phyloP scores from a whole-genome alignment of 2,797 vertebrate species.

The Sorex maritimensis region DNA sequence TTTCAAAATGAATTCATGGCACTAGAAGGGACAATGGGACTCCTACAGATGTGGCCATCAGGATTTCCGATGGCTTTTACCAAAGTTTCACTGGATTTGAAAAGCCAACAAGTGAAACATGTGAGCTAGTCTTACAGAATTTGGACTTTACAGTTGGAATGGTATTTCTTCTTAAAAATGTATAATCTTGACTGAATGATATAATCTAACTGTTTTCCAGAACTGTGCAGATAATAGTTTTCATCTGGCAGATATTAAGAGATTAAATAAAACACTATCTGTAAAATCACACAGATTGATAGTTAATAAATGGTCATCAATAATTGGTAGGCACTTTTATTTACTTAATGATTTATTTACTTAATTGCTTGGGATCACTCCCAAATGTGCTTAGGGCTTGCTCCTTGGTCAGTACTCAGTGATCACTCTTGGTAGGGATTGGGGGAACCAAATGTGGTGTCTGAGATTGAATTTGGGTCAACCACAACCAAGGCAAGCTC shows the following conservation, averaged over 20 bases:
- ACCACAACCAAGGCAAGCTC: no score
- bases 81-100: background rate
- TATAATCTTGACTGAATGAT: background rate
- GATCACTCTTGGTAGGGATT: no score
- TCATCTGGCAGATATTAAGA: background rate
- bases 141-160: background rate
- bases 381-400: no score
- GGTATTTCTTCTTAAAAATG: background rate
- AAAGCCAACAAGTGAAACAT: background rate
- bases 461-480: no score
- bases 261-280: background rate
- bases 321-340: background rate
- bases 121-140: background rate
- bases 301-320: background rate
- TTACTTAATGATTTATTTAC: no score
- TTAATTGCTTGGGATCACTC: no score
- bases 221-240: background rate
- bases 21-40: rapidly evolving
- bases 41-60: rapidly evolving
- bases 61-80: no score
- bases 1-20: background rate
- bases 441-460: no score
- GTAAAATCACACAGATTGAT: conserved; percentile 2
- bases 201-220: background rate
- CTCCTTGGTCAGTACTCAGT: no score